phyloP scores from a whole-genome alignment of 2,797 vertebrate species.

The Leptatherina wallacei region DNA sequence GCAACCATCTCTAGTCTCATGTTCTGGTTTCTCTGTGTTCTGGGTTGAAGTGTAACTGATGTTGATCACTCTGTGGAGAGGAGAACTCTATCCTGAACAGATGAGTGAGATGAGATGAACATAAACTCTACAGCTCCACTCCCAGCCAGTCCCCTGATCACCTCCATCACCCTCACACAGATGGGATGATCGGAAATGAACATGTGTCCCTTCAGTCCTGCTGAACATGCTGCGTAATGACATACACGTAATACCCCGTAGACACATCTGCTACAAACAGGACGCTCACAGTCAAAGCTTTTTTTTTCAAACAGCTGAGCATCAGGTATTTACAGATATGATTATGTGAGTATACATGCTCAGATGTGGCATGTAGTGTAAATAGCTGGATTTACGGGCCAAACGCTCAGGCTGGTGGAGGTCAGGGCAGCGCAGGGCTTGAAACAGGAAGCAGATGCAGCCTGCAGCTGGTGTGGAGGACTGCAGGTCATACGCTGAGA shows the following conservation, averaged over 20 bases:
- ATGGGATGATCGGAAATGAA: slow-evolving; percentile 29
- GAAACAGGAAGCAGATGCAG: slow-evolving; percentile 71
- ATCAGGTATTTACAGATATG: slow-evolving; percentile 7
- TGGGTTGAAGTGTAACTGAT: slow-evolving; percentile 19
- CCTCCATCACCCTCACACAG: slow-evolving; percentile 29
- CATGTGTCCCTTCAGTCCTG: slow-evolving; percentile 21
- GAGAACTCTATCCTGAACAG: slow-evolving; percentile 49
- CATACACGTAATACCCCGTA: slow-evolving; percentile 11
- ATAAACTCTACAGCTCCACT: too few relatives aligned
- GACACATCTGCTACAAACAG: slow-evolving; percentile 16
- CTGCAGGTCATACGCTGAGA: slow-evolving; percentile 47
- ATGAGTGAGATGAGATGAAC: too few relatives aligned
- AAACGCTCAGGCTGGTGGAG: slow-evolving; percentile 9
- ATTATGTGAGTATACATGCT: slow-evolving; percentile 16
- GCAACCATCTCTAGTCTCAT: too few relatives aligned
- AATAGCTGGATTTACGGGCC: slow-evolving; percentile 49
- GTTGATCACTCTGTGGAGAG: slow-evolving; percentile 51
- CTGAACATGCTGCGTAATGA: slow-evolving; percentile 21
- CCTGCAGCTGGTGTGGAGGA: slow-evolving; percentile 53
- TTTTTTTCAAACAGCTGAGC: slow-evolving; percentile 30
- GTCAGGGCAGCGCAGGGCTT: slow-evolving; percentile 46
- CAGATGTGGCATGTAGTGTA: slow-evolving; percentile 10
- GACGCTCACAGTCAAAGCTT: slow-evolving; percentile 4
- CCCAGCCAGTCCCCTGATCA: slow-evolving; percentile 22
- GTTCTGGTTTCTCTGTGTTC: too few relatives aligned